These are phyloP conservation scores for Dipus sagitta DNA, from an alignment of 2,797 vertebrate species.

Conservation along the genomic window DNA sequence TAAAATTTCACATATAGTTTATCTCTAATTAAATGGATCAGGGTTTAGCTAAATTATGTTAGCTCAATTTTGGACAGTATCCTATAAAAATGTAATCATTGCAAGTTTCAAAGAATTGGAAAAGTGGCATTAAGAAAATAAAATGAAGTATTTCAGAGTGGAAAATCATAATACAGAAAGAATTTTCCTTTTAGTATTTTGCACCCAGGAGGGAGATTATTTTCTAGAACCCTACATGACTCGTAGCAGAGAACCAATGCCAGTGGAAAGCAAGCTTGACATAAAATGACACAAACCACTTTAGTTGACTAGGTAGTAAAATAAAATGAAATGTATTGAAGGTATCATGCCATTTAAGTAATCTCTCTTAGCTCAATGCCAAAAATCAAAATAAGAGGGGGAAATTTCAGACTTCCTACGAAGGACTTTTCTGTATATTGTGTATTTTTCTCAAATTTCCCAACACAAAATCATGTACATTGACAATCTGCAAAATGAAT, in stretches of 20 bases:
- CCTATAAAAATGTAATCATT: slow-evolving; percentile 62
- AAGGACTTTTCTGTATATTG: slow-evolving; percentile 28
- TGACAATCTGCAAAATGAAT: slow-evolving; percentile 42
- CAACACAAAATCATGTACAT: not conserved
- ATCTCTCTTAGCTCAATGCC: slow-evolving; percentile 51
- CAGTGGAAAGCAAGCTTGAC: not conserved
- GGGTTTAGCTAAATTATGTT: slow-evolving; percentile 54
- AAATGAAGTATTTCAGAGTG: slow-evolving; percentile 43
- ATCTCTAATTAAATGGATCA: slow-evolving; percentile 25
- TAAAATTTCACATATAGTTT: slow-evolving; percentile 12
- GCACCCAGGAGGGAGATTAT: not conserved
- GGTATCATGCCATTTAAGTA: slow-evolving; percentile 5
- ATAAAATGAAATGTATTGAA: slow-evolving; percentile 53
- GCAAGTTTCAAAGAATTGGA: slow-evolving; percentile 28
- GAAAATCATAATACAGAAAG: slow-evolving; percentile 31
- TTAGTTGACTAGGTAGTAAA: slow-evolving; percentile 41
- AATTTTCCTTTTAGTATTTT: slow-evolving; percentile 54
- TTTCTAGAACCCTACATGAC: slow-evolving; percentile 31
- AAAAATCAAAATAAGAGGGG: slow-evolving; percentile 48
- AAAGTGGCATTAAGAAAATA: slow-evolving; percentile 38
- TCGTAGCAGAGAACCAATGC: slow-evolving; percentile 20
- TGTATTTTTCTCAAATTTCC: slow-evolving; percentile 58
- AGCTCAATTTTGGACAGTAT: slow-evolving; percentile 7
- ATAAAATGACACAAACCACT: slow-evolving; percentile 46
- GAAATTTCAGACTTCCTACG: slow-evolving; percentile 1